Conservation (phyloP, 2,797 vertebrate species). For the Poeciliopsis paucimaculata region DNA sequence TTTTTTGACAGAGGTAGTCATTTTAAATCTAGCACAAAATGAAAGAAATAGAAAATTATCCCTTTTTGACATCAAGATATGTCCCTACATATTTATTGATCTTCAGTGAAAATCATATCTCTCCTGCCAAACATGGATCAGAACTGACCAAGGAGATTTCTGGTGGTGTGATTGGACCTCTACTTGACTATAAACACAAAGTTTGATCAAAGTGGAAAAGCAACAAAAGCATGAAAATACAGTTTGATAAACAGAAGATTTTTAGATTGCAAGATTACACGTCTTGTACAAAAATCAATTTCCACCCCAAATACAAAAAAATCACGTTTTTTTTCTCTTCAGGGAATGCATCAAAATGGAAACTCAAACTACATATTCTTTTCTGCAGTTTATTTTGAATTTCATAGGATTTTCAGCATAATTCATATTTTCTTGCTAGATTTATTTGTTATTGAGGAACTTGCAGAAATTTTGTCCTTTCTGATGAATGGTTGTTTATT, state of each 20-base stretch:
- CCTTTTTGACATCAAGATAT: too few relatives aligned
- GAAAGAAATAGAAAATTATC: too few relatives aligned
- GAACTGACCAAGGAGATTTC: neutral
- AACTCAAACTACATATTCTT: neutral
- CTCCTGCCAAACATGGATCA: neutral
- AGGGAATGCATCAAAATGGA: neutral
- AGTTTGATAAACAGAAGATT: neutral
- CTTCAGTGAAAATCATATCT: neutral
- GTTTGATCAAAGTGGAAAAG: neutral
- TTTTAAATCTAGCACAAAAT: too few relatives aligned
- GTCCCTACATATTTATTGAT: neutral
- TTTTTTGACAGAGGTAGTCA: too few relatives aligned
- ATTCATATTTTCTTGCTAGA: neutral
- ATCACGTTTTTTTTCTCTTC: neutral
- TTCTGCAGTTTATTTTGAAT: neutral
- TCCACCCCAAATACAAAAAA: neutral
- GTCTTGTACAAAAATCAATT: neutral
- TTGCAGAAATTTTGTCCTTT: neutral
- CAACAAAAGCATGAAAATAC: neutral
- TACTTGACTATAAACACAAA: neutral
- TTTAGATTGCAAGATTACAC: neutral
- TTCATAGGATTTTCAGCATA: too few relatives aligned
- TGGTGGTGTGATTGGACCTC: neutral
- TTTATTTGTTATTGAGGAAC: neutral
- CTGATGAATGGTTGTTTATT: neutral